phyloP scores from a whole-genome alignment of 2,888 invertebrate genomes.

The Isoperla grammatica region DNA sequence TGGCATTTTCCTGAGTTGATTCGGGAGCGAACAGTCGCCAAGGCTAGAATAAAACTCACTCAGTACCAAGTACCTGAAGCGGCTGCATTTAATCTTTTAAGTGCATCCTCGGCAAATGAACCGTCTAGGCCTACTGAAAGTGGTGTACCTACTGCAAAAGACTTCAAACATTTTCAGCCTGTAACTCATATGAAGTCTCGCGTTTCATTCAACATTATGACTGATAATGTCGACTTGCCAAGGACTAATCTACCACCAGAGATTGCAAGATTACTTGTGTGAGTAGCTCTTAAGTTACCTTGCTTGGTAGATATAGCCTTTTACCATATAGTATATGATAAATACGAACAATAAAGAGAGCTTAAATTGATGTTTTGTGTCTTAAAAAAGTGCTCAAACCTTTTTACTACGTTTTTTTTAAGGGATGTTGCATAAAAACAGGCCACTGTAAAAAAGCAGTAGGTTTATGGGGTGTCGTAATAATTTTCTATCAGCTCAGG shows the following conservation, averaged over 20 bases:
- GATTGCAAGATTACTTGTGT: conserved; percentile 57
- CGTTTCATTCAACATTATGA: conserved; percentile 70
- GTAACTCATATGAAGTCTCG: conserved; percentile 69
- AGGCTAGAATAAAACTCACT: conserved; percentile 62
- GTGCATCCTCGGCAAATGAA: conserved; percentile 23
- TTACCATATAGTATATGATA: too few species aligned
- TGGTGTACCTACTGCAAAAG: conserved; percentile 6
- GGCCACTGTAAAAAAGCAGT: too few species aligned
- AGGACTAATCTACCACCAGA: conserved; percentile 62
- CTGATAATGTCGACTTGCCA: conserved; percentile 63
- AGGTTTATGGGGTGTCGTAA: too few species aligned
- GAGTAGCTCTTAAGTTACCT: conserved; percentile 29
- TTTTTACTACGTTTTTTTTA: too few species aligned
- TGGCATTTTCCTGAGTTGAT: conserved; percentile 52
- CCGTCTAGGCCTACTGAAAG: not conserved
- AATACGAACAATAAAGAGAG: too few species aligned
- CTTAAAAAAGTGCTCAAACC: too few species aligned
- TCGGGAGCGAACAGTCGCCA: conserved; percentile 54
- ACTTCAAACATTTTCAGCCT: conserved; percentile 50
- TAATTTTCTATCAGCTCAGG: too few species aligned
- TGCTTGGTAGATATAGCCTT: too few species aligned
- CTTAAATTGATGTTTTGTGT: too few species aligned
- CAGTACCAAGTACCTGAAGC: conserved; percentile 69
- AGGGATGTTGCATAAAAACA: too few species aligned
- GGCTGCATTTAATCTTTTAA: conserved; percentile 47